These are phyloP conservation scores for Odontophorus gujanensis DNA, from an alignment of 2,113 vertebrate species.

Conservation along the genomic window DNA sequence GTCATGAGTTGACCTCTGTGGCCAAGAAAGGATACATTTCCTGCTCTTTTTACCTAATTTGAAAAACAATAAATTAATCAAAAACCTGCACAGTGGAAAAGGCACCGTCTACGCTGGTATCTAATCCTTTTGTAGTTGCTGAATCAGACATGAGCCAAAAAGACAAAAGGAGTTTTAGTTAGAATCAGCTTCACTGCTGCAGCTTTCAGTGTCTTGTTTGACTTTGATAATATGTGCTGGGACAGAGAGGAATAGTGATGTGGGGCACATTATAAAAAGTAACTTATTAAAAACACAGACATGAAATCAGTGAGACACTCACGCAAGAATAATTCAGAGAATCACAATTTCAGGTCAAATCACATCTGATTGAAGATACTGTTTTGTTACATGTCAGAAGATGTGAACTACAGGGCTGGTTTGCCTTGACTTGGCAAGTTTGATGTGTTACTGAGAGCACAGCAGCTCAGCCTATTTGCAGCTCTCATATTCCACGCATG, in stretches of 20 bases:
- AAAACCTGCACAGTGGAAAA: not conserved
- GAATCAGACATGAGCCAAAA: not conserved
- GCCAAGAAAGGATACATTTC: not conserved
- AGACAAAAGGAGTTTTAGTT: not conserved
- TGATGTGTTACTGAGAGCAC: not conserved
- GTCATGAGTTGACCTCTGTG: not conserved
- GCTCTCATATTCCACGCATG: not conserved
- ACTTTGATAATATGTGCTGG: not conserved
- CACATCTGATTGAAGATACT: not conserved
- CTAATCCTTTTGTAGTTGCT: not conserved
- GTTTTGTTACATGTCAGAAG: not conserved
- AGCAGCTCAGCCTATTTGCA: not conserved
- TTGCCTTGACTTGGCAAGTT: not conserved
- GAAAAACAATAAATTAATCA: not conserved
- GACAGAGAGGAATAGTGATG: accelerated
- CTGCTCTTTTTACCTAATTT: not conserved
- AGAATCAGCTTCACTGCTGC: not conserved
- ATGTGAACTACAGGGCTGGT: not conserved
- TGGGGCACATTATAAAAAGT: not conserved
- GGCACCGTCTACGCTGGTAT: not conserved
- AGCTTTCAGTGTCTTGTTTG: not conserved
- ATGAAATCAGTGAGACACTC: not conserved
- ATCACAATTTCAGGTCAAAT: not conserved
- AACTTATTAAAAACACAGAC: not conserved
- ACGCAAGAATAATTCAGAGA: not conserved